Evolutionary conservation across 2,888 invertebrate species (phyloP), one percentile per base, ranked within the genome.

Genomic region (Tachina fera): DNA sequence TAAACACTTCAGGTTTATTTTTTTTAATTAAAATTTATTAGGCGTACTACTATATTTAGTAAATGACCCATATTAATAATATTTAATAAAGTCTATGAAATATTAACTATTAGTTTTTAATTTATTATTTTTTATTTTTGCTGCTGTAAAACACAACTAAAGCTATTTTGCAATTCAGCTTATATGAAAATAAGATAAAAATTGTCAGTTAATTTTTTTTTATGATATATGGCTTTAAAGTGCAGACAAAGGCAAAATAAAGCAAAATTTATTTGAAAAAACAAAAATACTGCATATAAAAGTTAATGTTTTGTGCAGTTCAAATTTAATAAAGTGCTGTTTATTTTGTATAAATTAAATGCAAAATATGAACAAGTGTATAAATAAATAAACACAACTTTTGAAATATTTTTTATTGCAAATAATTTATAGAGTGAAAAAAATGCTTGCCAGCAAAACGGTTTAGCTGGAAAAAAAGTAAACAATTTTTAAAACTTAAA

Each of bases 361-460:
- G 56, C 22, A 45, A 65, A 19, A 31, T 6, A 61, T 11, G 11
- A 22, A 11, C n/a, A 39, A 70, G 31, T 13, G 53, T 0, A 13
- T 41, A 13, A 51, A 70, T 49, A n/a, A 39, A 63, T 43, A 41
- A 16, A 13, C 16, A 39, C 14, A 9, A 16, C 1, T 43, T 82
- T 75, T 75, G n/a, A 74, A 72, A 65, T 43, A 22, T 41, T 43
- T 19, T 65, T 71, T 70, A n/a, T 61, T 77, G 56, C 43, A 63
- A 70, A 84, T 51, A 71, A 71, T 61, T 78, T 78, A 74, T 74
- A 41, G 56, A 61, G 70, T 68, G 49, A 68, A 77, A 63, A 72
- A 67, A 77, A 53, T 49, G 19, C 49, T 31, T 70, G 45, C 56
- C 11, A 49, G 9, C 22, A 68, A 31, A 51, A 31, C 19, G 16